A percentile compares a stretch with the other conserved stretches of the same genome.
phyloP scores from a whole-genome alignment of 2,888 invertebrate genomes.

The Meganola albula region DNA sequence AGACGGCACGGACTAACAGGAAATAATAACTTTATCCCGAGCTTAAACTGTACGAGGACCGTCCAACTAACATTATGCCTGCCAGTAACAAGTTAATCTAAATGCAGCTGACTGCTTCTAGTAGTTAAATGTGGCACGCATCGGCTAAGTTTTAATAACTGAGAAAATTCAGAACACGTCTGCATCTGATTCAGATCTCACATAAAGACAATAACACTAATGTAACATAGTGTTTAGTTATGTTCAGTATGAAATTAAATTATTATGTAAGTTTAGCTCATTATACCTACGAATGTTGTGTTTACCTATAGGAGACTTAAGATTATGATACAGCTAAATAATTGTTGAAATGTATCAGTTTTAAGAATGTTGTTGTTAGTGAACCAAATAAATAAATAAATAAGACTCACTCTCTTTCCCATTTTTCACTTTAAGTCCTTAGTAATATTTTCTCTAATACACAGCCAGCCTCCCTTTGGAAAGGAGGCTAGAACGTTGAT shows the following conservation, averaged over 20 bases:
- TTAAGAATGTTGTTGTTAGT: too few relatives aligned
- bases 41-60: slow-evolving; percentile 66
- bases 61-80: slow-evolving; percentile 75
- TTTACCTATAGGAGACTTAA: too few relatives aligned
- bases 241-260: too few relatives aligned
- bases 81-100: slow-evolving; percentile 76
- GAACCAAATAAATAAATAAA: too few relatives aligned
- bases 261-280: too few relatives aligned
- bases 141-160: slow-evolving; percentile 67
- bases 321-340: too few relatives aligned
- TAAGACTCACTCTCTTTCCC: too few relatives aligned
- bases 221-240: too few relatives aligned
- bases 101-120: slow-evolving; percentile 68
- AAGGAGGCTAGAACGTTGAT: slow-evolving; percentile 35
- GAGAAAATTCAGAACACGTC: slow-evolving; percentile 57
- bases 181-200: slow-evolving; percentile 47
- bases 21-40: slow-evolving; percentile 74
- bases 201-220: too few relatives aligned
- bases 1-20: slow-evolving; percentile 67
- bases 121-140: slow-evolving; percentile 63
- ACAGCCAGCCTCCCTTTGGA: slow-evolving; percentile 6
- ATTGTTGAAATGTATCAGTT: too few relatives aligned
- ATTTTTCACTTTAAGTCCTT: too few relatives aligned
- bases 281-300: too few relatives aligned
- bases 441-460: slow-evolving; percentile 9